Percentiles rank a stretch among this genome's conserved stretches.
Conservation (phyloP, 2,113 vertebrate species). For the Gambusia holbrooki region DNA sequence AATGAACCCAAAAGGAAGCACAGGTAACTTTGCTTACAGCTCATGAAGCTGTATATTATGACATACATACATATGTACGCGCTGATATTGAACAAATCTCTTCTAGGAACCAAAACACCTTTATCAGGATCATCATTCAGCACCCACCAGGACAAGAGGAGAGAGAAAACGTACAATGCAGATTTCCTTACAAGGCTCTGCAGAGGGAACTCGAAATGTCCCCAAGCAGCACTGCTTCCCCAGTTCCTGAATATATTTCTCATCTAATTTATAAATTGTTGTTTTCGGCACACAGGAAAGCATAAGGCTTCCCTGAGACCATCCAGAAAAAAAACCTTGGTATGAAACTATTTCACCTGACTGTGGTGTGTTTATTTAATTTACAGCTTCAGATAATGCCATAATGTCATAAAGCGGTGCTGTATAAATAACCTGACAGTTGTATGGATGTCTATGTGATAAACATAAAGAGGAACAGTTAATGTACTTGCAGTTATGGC, state of each 20-base stretch:
- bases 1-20: neutral
- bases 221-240: neutral
- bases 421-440: neutral
- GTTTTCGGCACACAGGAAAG: neutral
- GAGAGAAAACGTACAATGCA: neutral
- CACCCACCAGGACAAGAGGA: neutral
- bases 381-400: neutral
- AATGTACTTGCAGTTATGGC: neutral
- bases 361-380: neutral
- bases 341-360: neutral
- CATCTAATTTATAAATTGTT: neutral
- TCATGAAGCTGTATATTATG: neutral
- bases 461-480: neutral
- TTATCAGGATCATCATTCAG: neutral
- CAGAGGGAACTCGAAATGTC: neutral
- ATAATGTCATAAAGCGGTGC: neutral
- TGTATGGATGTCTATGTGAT: neutral
- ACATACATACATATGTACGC: no score
- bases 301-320: neutral
- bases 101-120: neutral
- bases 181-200: neutral
- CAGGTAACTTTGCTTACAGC: neutral
- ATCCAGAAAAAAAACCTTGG: neutral
- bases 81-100: neutral
- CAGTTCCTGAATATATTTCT: neutral